Conservation (phyloP, 2,797 vertebrate genomes). For the Petrocephalus sullivani region DNA sequence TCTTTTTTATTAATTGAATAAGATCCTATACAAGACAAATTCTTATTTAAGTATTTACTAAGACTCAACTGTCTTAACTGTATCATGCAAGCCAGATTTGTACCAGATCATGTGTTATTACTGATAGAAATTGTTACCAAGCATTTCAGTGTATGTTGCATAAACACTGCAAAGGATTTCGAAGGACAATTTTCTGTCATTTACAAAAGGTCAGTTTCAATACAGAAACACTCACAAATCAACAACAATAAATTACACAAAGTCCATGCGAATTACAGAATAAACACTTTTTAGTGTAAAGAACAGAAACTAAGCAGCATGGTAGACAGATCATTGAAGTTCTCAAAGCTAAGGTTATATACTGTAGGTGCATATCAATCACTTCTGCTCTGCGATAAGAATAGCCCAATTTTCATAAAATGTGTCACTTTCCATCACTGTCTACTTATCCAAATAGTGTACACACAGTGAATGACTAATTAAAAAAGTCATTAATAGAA, state of each 20-base stretch:
- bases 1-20: neutral
- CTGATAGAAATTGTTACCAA: neutral
- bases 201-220: conserved; percentile 1
- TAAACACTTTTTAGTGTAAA: neutral
- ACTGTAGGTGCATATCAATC: neutral
- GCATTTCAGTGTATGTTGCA: neutral
- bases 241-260: neutral
- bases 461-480: conserved; percentile 63
- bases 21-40: neutral
- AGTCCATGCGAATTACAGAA: neutral
- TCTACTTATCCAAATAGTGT: conserved; percentile 63
- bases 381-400: neutral
- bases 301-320: neutral
- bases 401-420: conserved; percentile 28
- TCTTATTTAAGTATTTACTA: neutral
- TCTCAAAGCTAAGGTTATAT: neutral
- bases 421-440: conserved; percentile 55
- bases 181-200: neutral
- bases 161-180: neutral
- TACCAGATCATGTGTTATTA: neutral
- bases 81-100: neutral
- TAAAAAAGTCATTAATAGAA: conserved; percentile 59
- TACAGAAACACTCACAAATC: neutral
- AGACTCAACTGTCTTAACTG: neutral
- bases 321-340: neutral